Evolutionary conservation across 2,797 vertebrate genomes (phyloP), one percentile per base, ranked within the genome.

Genomic region (Poecilia wingei): DNA sequence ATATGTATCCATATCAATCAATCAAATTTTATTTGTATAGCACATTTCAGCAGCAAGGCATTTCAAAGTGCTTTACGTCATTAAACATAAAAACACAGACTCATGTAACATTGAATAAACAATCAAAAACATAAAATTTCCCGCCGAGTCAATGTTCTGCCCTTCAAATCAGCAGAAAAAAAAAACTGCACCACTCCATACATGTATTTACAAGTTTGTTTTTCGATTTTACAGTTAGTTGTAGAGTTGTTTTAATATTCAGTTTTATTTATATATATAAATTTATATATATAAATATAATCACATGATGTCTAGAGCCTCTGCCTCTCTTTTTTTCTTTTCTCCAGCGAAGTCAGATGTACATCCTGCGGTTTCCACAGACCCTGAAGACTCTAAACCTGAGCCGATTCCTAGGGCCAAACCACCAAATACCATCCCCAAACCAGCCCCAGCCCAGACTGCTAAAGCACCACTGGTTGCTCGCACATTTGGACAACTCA

Each of bases 381-480:
- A 86, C 77, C 0, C 95, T 82, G 90, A 87, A 3, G 96, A 97
- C 59, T 82, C 94, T 87, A 96, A 89, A 87, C 95, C 89, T 51
- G 97, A 97, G 33, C 83, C 82, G 0, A 85, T 92, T 10, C 84
- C 93, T 55, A 95, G 96, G 78, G 86, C 94, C 0, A 94, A 92
- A 76, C 79, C 83, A 5, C 94, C 95, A 4, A 28, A 71, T 4
- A 3, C 90, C 64, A 94, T 91, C 82, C 94, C 95, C 0, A 97
- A 95, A 84, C 93, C 95, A 0, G 93, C 93, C 1, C 78, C 87
- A 12, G 88, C 94, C 12, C 96, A 96, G 82, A 85, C 90, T 22
- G 45, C 89, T 45, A 97, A 96, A 82, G 95, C 94, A 75, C 90
- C 85, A 49, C 92, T 92, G 36, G 88, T 83, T 6, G 91, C 93